Conservation (phyloP, 2,797 vertebrate genomes). For the Oreochromis grahami region DNA sequence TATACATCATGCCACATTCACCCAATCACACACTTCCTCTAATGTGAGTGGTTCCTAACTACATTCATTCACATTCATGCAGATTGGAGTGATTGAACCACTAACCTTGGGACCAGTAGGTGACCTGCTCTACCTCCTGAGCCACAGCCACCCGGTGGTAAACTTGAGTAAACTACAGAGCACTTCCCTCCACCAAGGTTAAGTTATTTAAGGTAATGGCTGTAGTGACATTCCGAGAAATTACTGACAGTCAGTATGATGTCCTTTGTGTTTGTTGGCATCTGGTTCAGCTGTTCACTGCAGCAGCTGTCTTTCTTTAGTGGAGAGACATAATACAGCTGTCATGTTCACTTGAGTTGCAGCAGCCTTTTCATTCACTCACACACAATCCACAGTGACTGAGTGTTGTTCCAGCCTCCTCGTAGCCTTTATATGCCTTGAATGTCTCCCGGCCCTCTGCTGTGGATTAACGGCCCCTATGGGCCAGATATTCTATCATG, state of each 20-base stretch:
- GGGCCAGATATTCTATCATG: not conserved
- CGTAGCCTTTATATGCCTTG: not conserved
- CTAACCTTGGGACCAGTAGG: too few relatives aligned
- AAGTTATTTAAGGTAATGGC: not conserved
- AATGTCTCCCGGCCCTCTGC: not conserved
- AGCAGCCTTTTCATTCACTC: not conserved
- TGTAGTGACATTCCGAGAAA: not conserved
- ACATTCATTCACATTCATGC: too few relatives aligned
- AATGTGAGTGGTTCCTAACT: too few relatives aligned
- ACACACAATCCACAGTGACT: not conserved
- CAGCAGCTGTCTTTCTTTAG: not conserved
- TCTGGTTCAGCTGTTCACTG: not conserved
- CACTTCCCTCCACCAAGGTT: not conserved
- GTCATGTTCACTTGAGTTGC: not conserved
- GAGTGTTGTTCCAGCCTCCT: not conserved
- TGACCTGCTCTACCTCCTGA: too few relatives aligned
- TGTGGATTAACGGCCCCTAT: constrained; percentile 7
- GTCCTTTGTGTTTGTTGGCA: not conserved
- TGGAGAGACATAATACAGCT: not conserved
- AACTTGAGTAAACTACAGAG: too few relatives aligned
- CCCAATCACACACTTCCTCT: too few relatives aligned
- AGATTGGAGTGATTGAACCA: too few relatives aligned
- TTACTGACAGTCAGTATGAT: not conserved
- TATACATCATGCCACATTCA: too few relatives aligned
- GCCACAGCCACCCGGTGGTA: too few relatives aligned